Evolutionary conservation across 2,888 invertebrate species (phyloP).

Genomic region (Himalopsyche anomala): DNA sequence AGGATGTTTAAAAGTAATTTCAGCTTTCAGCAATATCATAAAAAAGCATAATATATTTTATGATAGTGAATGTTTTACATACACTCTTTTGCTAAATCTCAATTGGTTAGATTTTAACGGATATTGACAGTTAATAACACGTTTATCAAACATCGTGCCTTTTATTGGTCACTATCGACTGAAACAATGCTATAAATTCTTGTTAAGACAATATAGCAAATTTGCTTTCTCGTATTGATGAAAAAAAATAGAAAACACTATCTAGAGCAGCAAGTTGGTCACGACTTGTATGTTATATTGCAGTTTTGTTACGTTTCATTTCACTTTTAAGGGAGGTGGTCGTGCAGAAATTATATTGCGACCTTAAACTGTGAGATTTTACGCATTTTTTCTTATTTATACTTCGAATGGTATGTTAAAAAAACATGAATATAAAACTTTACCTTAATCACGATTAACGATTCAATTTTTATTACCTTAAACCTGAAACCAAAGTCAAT

Average conservation of each 20-base stretch:
- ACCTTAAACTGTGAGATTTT: background rate
- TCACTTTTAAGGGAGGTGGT: constrained; percentile 21
- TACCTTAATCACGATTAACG: no score
- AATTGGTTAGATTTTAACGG: background rate
- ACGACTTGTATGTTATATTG: constrained; percentile 20
- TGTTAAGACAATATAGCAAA: background rate
- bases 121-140: constrained; percentile 26
- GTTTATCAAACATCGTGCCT: constrained; percentile 13
- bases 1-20: no score
- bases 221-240: constrained; percentile 31
- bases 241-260: background rate
- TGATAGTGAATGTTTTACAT: no score
- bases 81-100: no score
- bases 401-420: no score
- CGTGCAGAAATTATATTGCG: constrained; percentile 5
- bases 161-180: constrained; percentile 2
- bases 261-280: constrained; percentile 13
- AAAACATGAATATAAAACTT: no score
- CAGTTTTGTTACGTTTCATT: constrained; percentile 9
- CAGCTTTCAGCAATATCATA: no score
- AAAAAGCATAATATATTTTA: no score
- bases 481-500: no score
- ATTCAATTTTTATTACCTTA: no score
- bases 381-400: no score
- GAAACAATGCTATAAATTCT: constrained; percentile 9